Evolutionary conservation across 2,113 vertebrate genomes (phyloP).

Genomic region (Crotalus helleri): DNA sequence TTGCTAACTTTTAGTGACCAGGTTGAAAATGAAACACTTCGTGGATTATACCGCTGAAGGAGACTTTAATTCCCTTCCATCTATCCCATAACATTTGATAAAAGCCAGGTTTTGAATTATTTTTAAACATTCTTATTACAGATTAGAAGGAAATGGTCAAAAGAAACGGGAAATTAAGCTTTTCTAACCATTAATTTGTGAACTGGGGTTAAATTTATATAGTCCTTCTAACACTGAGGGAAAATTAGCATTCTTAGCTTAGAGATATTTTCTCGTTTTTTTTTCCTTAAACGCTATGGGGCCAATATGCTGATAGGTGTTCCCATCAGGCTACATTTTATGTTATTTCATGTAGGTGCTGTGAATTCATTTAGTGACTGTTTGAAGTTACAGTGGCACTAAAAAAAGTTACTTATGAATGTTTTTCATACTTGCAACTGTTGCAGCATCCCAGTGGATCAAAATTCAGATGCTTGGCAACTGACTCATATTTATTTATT

Average conservation of each 20-base stretch:
- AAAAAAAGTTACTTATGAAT: no score
- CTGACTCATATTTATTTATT: no score
- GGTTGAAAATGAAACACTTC: constrained; percentile 49
- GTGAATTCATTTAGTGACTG: background rate
- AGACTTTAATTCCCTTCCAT: background rate
- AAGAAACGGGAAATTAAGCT: constrained; percentile 43
- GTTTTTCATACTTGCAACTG: no score
- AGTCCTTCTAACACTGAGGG: background rate
- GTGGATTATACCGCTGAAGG: constrained; percentile 3
- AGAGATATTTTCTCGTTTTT: constrained; percentile 14
- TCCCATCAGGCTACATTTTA: background rate
- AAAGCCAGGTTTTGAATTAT: constrained; percentile 47
- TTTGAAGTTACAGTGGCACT: no score
- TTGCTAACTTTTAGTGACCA: constrained; percentile 6
- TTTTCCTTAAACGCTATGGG: background rate
- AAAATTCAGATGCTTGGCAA: no score
- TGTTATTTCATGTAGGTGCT: background rate
- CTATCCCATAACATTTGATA: constrained; percentile 28
- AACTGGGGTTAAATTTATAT: constrained; percentile 18
- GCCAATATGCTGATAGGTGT: background rate
- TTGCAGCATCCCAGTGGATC: no score
- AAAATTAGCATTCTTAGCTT: constrained; percentile 9
- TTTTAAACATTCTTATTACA: constrained; percentile 31
- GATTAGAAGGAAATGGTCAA: constrained; percentile 29
- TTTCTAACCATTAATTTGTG: constrained; percentile 16